phyloP scores from a whole-genome alignment of 2,888 invertebrate genomes.

The Orgyia antiqua region DNA sequence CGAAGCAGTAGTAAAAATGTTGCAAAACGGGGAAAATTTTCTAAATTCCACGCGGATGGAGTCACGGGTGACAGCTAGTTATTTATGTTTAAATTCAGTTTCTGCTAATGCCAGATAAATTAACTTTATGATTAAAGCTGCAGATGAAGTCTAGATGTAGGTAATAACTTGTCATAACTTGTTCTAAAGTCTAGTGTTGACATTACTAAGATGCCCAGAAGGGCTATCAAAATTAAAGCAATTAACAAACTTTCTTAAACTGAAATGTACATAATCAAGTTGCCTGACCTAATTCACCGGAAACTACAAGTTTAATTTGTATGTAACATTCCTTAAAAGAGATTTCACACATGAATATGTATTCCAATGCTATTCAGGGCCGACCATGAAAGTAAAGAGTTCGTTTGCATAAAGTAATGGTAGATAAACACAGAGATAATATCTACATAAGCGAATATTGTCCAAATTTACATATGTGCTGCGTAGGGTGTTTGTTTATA shows the following conservation, averaged over 20 bases:
- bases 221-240: slow-evolving; percentile 4
- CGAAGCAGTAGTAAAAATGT: no score
- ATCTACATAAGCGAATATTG: slow-evolving; percentile 10
- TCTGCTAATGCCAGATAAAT: no score
- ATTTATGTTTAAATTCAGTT: no score
- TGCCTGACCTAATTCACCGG: no score
- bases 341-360: not conserved
- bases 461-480: slow-evolving; percentile 14
- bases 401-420: slow-evolving; percentile 13
- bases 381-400: slow-evolving; percentile 8
- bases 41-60: no score
- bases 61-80: no score
- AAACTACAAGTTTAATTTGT: not conserved
- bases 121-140: no score
- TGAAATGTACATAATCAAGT: slow-evolving; percentile 1
- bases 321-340: not conserved
- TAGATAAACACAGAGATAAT: slow-evolving; percentile 8
- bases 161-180: no score
- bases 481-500: not conserved
- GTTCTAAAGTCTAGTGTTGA: slow-evolving; percentile 3
- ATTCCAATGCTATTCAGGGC: slow-evolving; percentile 3
- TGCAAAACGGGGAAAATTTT: no score
- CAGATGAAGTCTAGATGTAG: no score
- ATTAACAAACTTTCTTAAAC: slow-evolving; percentile 5
- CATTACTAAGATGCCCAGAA: slow-evolving; percentile 1